These are phyloP conservation scores for Aleiodes sp. DNA, from an alignment of 1,140 invertebrate species.

Conservation along the genomic window DNA sequence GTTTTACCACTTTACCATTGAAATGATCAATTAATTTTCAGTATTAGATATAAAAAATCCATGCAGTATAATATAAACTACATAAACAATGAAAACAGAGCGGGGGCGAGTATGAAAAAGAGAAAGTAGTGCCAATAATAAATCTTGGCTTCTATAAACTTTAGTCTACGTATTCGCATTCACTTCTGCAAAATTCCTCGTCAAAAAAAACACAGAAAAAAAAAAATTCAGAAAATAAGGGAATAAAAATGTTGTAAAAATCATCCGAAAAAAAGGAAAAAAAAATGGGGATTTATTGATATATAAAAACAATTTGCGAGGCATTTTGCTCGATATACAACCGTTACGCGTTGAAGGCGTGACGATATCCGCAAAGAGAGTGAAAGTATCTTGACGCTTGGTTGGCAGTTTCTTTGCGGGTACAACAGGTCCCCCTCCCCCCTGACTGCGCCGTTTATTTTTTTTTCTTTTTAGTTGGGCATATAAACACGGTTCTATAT, in stretches of 20 bases:
- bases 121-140: background rate
- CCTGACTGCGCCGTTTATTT: background rate
- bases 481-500: slow-evolving; percentile 10
- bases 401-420: slow-evolving; percentile 17
- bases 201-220: slow-evolving; percentile 25
- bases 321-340: slow-evolving; percentile 8
- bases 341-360: slow-evolving; percentile 20
- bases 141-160: background rate
- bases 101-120: slow-evolving; percentile 6
- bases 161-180: background rate
- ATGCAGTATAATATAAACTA: background rate
- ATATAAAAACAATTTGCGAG: slow-evolving; percentile 17
- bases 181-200: slow-evolving; percentile 2
- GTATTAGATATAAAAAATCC: background rate
- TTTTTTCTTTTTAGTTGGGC: background rate
- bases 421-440: background rate
- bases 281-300: background rate
- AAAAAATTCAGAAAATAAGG: slow-evolving; percentile 15
- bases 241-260: slow-evolving; percentile 27
- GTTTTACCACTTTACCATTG: no score
- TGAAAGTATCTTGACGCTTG: slow-evolving; percentile 34
- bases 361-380: slow-evolving; percentile 29
- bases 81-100: background rate
- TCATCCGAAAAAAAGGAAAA: background rate
- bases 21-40: background rate